Percentiles rank a stretch among this genome's conserved stretches.
These are phyloP conservation scores for Mobula birostris DNA, from an alignment of 2,113 vertebrate species.

Conservation along the genomic window DNA sequence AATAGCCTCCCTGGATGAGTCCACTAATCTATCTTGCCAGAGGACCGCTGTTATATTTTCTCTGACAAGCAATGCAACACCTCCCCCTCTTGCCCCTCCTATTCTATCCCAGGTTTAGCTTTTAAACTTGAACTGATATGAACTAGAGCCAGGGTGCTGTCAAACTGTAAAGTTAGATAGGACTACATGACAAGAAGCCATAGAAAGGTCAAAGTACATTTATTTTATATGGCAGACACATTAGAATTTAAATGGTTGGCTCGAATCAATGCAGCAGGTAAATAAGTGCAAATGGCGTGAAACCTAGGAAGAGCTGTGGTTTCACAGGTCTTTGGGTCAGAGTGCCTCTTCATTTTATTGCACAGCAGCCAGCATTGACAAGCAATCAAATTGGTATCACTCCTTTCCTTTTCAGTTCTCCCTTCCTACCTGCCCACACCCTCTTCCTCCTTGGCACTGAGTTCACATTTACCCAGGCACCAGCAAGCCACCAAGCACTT, in stretches of 20 bases:
- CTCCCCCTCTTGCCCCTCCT: too few relatives aligned
- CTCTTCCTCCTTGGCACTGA: neutral
- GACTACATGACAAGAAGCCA: neutral
- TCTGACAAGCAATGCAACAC: too few relatives aligned
- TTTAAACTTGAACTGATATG: neutral
- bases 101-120: neutral
- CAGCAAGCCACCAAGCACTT: neutral
- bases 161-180: neutral
- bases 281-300: neutral
- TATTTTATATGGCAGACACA: neutral
- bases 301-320: neutral
- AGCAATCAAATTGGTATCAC: neutral
- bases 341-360: neutral
- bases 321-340: neutral
- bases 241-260: neutral
- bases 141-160: neutral
- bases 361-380: too few relatives aligned
- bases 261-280: neutral
- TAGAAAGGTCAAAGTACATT: neutral
- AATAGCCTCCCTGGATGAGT: too few relatives aligned
- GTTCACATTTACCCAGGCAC: neutral
- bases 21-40: too few relatives aligned
- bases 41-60: too few relatives aligned
- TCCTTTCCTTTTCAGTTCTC: neutral
- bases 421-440: neutral